Conservation (phyloP, 2,113 vertebrate genomes). For the Genyomyrus donnyi region DNA sequence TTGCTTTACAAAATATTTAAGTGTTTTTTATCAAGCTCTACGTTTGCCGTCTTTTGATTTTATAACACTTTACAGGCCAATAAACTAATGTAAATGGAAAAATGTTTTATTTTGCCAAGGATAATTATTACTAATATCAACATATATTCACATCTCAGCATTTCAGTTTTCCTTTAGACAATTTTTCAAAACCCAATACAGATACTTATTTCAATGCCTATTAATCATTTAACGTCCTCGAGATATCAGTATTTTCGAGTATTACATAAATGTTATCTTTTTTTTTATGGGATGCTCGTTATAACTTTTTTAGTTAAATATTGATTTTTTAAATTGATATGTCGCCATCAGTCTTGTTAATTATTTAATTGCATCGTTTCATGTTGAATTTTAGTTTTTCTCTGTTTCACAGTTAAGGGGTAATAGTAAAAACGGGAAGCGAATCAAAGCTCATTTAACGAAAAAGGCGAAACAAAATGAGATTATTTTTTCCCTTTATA, state of each 20-base stretch:
- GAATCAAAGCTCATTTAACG: background rate
- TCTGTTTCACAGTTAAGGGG: constrained; percentile 24
- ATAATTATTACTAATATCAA: background rate
- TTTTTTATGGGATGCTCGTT: background rate
- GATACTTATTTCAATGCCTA: background rate
- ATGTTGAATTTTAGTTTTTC: background rate
- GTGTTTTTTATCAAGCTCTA: background rate
- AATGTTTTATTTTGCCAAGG: background rate
- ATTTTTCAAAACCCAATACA: background rate
- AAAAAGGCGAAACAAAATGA: constrained; percentile 36
- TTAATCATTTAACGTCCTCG: background rate
- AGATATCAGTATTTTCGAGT: background rate
- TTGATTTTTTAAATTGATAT: background rate
- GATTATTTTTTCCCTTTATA: constrained; percentile 41
- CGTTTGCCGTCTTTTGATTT: background rate
- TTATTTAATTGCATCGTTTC: background rate
- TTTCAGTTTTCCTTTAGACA: background rate
- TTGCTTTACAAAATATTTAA: constrained; percentile 1
- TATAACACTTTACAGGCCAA: background rate
- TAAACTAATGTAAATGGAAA: background rate
- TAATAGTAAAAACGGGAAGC: constrained; percentile 27
- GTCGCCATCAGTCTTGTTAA: background rate
- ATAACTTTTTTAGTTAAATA: background rate
- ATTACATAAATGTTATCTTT: background rate
- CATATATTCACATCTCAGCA: background rate